These are phyloP conservation scores for Arenaria interpres DNA, from an alignment of 2,113 vertebrate species.

Conservation along the genomic window DNA sequence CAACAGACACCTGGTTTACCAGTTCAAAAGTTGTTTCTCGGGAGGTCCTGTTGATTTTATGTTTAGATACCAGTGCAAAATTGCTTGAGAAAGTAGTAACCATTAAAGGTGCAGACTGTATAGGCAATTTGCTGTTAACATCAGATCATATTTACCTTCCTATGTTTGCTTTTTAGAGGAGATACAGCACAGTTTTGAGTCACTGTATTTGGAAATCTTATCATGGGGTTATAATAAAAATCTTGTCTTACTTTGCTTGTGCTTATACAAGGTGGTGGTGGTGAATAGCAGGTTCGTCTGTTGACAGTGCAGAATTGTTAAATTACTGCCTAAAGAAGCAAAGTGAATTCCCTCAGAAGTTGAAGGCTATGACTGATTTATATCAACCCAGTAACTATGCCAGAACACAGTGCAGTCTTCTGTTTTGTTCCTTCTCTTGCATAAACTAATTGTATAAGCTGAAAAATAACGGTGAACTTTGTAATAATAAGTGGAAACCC, in stretches of 20 bases:
- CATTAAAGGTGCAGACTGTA: neutral
- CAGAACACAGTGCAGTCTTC: neutral
- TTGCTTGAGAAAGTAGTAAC: neutral
- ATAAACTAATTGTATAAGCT: constrained; percentile 15
- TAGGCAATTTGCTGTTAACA: neutral
- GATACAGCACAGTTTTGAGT: neutral
- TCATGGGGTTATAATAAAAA: neutral
- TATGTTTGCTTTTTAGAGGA: neutral
- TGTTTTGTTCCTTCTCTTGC: constrained; percentile 4
- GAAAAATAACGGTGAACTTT: neutral
- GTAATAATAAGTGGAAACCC: constrained; percentile 49
- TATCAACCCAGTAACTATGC: neutral
- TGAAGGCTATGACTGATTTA: neutral
- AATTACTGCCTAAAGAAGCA: neutral
- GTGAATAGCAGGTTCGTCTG: neutral
- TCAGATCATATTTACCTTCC: neutral
- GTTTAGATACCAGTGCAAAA: neutral
- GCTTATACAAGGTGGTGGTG: neutral
- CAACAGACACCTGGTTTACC: neutral
- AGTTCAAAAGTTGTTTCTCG: neutral
- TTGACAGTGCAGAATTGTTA: neutral
- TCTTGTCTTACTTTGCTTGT: neutral
- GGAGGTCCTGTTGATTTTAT: neutral
- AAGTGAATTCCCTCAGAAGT: neutral
- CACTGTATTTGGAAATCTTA: neutral